These are phyloP conservation scores for Synergus laeviventris DNA, from an alignment of 2,888 invertebrate genomes.

Conservation along the genomic window DNA sequence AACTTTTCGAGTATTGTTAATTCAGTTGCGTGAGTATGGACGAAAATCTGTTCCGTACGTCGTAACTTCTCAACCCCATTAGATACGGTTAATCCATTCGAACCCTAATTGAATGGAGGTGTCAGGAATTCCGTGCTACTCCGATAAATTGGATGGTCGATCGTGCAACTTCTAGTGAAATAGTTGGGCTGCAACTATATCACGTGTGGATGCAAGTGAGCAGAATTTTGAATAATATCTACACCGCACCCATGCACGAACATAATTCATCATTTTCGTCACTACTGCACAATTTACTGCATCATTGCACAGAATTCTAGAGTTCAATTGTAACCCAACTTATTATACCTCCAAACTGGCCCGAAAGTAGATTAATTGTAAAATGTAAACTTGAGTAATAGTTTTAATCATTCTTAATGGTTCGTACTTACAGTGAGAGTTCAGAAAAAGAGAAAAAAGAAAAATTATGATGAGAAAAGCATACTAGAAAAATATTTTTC, in stretches of 20 bases:
- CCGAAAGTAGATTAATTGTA: neutral
- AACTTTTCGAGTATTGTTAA: constrained; percentile 38
- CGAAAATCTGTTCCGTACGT: constrained; percentile 40
- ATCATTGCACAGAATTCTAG: neutral
- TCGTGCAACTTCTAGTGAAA: constrained; percentile 54
- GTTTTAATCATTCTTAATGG: no score
- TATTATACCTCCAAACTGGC: neutral
- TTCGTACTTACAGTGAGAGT: no score
- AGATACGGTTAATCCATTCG: constrained; percentile 61
- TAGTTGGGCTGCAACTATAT: constrained; percentile 36
- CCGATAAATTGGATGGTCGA: constrained; percentile 57
- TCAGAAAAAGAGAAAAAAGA: no score
- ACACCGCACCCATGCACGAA: neutral
- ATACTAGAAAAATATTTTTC: no score
- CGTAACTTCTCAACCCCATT: constrained; percentile 54
- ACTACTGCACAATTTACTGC: neutral
- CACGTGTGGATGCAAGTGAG: neutral
- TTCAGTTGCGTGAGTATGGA: constrained; percentile 27
- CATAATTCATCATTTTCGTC: constrained; percentile 4
- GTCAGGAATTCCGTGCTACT: constrained; percentile 52
- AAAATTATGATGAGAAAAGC: no score
- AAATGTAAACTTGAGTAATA: no score
- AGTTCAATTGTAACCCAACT: neutral
- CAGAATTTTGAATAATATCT: constrained; percentile 32
- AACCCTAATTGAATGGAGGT: constrained; percentile 59